A percentile compares a stretch with the other conserved stretches of the same genome.
Conservation (phyloP, 1,140 invertebrate genomes). For the Neuroterus valhalla region DNA sequence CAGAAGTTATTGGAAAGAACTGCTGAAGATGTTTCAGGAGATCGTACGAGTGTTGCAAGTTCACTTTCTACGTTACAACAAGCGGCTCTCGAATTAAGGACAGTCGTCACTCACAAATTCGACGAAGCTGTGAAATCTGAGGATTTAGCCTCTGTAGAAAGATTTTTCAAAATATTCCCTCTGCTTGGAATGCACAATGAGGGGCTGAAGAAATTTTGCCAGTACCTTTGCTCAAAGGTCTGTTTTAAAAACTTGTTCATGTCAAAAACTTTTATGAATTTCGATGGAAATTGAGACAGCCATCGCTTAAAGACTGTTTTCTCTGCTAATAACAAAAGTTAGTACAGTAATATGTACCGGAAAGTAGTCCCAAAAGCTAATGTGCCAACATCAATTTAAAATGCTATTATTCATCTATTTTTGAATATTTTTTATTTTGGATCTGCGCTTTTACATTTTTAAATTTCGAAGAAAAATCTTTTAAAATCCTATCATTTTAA, state of each 20-base stretch:
- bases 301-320: no score
- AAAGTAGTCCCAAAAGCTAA: no score
- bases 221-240: conserved; percentile 89
- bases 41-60: conserved; percentile 82
- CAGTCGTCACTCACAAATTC: conserved; percentile 87
- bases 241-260: neutral
- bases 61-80: conserved; percentile 90
- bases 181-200: conserved; percentile 93
- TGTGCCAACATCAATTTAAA: no score
- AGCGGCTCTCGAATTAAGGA: conserved; percentile 84
- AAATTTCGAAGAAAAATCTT: no score
- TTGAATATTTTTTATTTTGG: no score
- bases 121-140: conserved; percentile 93
- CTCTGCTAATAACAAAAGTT: no score
- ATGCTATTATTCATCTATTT: no score
- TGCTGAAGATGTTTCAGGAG: conserved; percentile 84
- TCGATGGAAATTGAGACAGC: no score
- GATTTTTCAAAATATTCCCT: conserved; percentile 99
- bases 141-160: conserved; percentile 93
- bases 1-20: conserved; percentile 88
- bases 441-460: no score
- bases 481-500: no score
- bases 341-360: no score
- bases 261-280: no score
- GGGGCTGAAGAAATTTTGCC: conserved; percentile 93